Conservation (phyloP, 2,888 invertebrate species). For the Lordiphosa andalusiaca region DNA sequence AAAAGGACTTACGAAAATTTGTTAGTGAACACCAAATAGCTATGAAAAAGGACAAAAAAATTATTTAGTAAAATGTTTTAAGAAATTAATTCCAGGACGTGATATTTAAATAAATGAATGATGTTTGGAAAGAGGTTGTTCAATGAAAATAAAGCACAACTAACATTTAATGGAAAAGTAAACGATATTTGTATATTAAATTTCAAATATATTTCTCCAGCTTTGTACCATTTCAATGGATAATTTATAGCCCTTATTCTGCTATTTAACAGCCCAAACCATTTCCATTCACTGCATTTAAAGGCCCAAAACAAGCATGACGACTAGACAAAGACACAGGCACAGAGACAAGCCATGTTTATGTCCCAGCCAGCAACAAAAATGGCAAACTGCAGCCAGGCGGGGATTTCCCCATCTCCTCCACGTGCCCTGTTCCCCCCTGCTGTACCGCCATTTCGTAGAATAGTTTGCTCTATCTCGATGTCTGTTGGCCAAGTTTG, state of each 20-base stretch:
- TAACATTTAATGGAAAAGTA: no score
- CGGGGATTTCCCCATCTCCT: not conserved
- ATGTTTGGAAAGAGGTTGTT: no score
- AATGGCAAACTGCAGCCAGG: conserved; percentile 28
- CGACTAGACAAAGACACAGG: conserved; percentile 12
- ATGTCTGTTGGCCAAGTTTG: conserved; percentile 21
- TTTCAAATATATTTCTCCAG: not conserved
- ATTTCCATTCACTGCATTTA: conserved; percentile 24
- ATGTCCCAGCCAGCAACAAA: conserved; percentile 31
- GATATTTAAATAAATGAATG: no score
- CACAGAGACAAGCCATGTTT: conserved; percentile 29
- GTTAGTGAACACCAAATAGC: no score
- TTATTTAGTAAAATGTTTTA: no score
- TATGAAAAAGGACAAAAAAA: no score
- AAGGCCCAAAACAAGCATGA: conserved; percentile 34
- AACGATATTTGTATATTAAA: no score
- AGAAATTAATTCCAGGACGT: no score
- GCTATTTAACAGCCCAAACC: conserved; percentile 22
- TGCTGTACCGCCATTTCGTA: not conserved
- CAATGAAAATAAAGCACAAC: no score
- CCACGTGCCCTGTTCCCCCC: conserved; percentile 13
- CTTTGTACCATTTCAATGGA: not conserved
- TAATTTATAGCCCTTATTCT: conserved; percentile 17
- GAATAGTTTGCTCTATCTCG: conserved; percentile 27
- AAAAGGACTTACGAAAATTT: not conserved